Conservation (phyloP, 2,797 vertebrate species). For the Paratrypauchen microcephalus region DNA sequence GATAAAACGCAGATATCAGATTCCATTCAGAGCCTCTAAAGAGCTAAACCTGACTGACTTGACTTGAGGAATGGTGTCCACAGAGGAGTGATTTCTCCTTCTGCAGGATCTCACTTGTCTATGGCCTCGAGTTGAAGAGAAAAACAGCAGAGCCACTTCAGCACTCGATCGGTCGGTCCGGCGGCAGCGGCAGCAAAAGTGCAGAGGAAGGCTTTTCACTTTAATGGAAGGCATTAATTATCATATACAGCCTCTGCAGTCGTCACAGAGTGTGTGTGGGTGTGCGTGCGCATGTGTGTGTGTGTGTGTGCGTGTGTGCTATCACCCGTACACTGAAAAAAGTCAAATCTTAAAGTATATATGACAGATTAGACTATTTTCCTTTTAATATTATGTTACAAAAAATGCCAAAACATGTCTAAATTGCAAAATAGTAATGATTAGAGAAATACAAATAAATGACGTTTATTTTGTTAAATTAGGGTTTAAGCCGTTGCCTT, state of each 20-base stretch:
- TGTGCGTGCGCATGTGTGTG: conserved; percentile 31
- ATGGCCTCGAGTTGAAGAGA: conserved; percentile 64
- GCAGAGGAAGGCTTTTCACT: conserved; percentile 67
- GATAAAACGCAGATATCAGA: conserved; percentile 2
- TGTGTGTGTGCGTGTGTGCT: conserved; percentile 35
- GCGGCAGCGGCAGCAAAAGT: conserved; percentile 64
- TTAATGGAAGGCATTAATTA: conserved; percentile 73
- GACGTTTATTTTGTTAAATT: too few relatives aligned
- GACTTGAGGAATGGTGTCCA: conserved; percentile 44
- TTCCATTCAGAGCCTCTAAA: conserved; percentile 9
- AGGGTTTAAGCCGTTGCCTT: too few relatives aligned
- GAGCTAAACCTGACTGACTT: conserved; percentile 42
- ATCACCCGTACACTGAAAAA: conserved; percentile 18
- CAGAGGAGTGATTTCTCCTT: conserved; percentile 59
- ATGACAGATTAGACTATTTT: too few relatives aligned
- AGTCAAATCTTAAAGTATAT: too few relatives aligned
- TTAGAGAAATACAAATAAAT: too few relatives aligned
- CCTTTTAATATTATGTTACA: too few relatives aligned
- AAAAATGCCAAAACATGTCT: too few relatives aligned
- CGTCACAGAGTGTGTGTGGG: conserved; percentile 46
- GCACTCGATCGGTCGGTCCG: conserved; percentile 65
- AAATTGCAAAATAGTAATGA: too few relatives aligned
- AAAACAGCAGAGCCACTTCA: conserved; percentile 66
- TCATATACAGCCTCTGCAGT: conserved; percentile 56
- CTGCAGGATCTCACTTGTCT: conserved; percentile 70